Base-by-base conservation (phyloP, 2,888 invertebrate species). In the Didymodactylos carnosus region DNA sequence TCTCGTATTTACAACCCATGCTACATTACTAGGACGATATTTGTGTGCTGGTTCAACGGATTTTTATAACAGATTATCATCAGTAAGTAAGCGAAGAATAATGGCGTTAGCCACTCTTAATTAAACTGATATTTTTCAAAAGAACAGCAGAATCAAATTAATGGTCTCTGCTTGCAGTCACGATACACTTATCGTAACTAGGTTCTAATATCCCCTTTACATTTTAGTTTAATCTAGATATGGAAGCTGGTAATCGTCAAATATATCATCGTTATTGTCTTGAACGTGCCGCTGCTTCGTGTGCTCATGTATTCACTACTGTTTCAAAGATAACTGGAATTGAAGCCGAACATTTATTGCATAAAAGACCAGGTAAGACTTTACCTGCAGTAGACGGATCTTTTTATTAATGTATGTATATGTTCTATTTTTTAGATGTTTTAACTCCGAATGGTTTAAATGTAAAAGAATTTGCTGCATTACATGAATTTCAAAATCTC, bases 251-350 rank as follows among this genome's bases (percentile, higher is more conserved):
- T 46, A 93, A 94, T 84, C 87, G 97, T 73, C 93, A 94, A 85
- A 99, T 99, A 82, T 99, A 98, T 84, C 98, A 98, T 84, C 85
- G 92, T 76, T 99, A 98, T 81, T 99, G 98, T 80, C 89, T 99
- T 87, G 98, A 99, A 86, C 86, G 97, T 7, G 94, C 94, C 0
- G 92, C 97, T 0, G 87, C 91, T 0, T 92, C 94, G 82, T 87
- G 94, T 82, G 86, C 90, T 0, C 95, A 99, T 81, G 88, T 91
- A 51, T 98, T 98, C 82, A 97, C 98, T 0, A 98, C 98, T 0
- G 98, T 98, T 0, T 95, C 95, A 0, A 94, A 97, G 81, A 95
- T 97, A 77, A 97, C 97, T 27, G 91, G 90, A 0, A 88, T 88
- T 78, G 98, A 98, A 85, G 90, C 95, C 0, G 92, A 98, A 83